These are phyloP conservation scores for Elymnias hypermnestra DNA, from an alignment of 1,140 invertebrate genomes.

Conservation along the genomic window DNA sequence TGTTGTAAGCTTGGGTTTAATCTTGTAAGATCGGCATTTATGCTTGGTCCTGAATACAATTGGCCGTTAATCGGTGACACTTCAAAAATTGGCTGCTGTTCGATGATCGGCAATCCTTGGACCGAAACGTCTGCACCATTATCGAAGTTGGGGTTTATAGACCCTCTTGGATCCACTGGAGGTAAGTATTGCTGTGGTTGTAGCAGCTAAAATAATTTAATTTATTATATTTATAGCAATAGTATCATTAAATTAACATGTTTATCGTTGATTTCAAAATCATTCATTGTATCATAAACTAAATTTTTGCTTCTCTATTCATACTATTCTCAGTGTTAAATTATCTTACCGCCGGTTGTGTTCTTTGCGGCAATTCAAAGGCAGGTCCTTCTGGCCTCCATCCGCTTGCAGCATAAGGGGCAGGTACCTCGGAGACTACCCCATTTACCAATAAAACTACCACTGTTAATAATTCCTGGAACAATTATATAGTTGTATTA, in stretches of 20 bases:
- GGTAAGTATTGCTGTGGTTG: constrained; percentile 45
- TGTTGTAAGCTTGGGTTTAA: constrained; percentile 48
- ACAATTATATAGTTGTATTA: background rate
- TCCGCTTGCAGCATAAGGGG: constrained; percentile 74
- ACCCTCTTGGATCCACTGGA: constrained; percentile 48
- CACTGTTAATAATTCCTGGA: constrained; percentile 39
- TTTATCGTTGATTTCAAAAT: too few species aligned
- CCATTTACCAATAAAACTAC: constrained; percentile 35
- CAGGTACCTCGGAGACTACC: constrained; percentile 39
- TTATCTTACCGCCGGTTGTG: constrained; percentile 8
- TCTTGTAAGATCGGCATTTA: constrained; percentile 46
- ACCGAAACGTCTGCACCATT: constrained; percentile 55
- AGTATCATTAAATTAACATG: too few species aligned
- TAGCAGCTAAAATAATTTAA: constrained; percentile 11
- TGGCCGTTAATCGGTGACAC: constrained; percentile 57
- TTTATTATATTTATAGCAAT: too few species aligned
- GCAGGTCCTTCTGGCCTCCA: constrained; percentile 77
- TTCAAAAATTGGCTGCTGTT: constrained; percentile 52
- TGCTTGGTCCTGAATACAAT: constrained; percentile 43
- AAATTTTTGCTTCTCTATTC: too few species aligned
- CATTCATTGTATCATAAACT: too few species aligned
- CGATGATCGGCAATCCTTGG: constrained; percentile 50
- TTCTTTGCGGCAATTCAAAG: constrained; percentile 68
- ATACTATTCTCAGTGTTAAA: too few species aligned
- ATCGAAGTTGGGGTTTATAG: constrained; percentile 25